Evolutionary conservation across 1,140 invertebrate genomes (phyloP), one percentile per base, ranked within the genome.

Genomic region (Aphelenchoides fujianensis): DNA sequence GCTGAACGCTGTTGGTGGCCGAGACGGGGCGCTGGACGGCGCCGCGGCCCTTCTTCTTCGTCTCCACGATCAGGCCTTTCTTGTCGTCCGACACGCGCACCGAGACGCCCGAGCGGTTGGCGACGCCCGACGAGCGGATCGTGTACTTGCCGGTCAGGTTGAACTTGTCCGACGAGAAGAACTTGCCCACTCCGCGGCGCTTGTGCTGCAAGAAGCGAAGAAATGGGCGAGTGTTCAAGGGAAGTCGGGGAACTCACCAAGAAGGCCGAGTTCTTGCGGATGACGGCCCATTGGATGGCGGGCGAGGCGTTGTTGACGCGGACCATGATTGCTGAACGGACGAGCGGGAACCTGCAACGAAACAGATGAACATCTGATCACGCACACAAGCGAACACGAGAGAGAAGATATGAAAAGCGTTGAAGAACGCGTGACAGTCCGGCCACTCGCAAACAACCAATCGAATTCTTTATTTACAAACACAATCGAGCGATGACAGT

Each of bases 321-420:
- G 32, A 66, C 63, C 63, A 66, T 66, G 0, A 19, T 66, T 0
- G 52, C 52, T n/a, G 67, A n/a, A n/a, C n/a, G n/a, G n/a, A n/a
- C n/a, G n/a, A n/a, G n/a, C 35, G 28, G 67, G 67, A 67, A 69
- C 32, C 36, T 69, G 36, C 31, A 67, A 48, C 41, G 23, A 48
- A 48, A 48, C 41, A 48, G 41, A 12, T 48, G 23, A 48, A 48
- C 12, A 48, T 48, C 12, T 23, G 23, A 48, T 48, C 41, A 48
- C 12, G 23, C 12, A 23, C 23, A 48, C 41, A 48, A 48, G 12
- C 41, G 41, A 48, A 12, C n/a, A n/a, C n/a, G n/a, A n/a, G n/a
- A n/a, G n/a, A n/a, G n/a, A n/a, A 48, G 12, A 48, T 48, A 48
- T 48, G 41, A 48, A 48, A 16, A 59, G 19, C 55, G 55, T 59